Percentiles rank a stretch among this genome's conserved stretches.
phyloP scores from a whole-genome alignment of 2,888 invertebrate species.

The Chirona hameri region DNA sequence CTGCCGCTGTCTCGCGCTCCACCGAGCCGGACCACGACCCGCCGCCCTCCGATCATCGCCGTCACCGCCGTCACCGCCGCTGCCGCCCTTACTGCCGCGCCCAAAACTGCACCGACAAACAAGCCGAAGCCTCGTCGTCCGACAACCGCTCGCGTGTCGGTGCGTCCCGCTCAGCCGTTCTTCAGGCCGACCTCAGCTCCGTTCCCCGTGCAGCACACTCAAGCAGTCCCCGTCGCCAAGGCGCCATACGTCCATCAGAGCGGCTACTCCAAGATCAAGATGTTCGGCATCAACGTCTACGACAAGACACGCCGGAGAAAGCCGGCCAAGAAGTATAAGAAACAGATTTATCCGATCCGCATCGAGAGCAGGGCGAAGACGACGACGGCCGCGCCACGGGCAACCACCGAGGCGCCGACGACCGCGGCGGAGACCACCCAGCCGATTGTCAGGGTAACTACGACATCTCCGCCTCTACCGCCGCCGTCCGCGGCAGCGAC shows the following conservation, averaged over 20 bases:
- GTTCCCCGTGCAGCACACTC: background rate
- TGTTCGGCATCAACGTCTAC: constrained; percentile 1
- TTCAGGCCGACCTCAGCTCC: background rate
- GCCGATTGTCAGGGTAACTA: background rate
- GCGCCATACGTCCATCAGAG: constrained; percentile 11
- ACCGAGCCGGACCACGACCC: background rate
- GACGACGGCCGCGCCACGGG: background rate
- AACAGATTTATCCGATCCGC: background rate
- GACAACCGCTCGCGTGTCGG: background rate
- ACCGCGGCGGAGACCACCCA: background rate
- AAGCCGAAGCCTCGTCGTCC: too few species aligned
- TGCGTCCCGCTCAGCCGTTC: background rate
- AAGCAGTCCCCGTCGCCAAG: background rate
- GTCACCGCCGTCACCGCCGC: background rate
- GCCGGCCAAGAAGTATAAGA: background rate
- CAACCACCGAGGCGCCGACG: background rate
- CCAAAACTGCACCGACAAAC: background rate
- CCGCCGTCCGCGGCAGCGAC: background rate
- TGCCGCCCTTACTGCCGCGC: background rate
- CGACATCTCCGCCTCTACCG: background rate
- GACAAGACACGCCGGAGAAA: background rate
- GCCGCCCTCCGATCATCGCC: background rate
- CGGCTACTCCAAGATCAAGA: constrained; percentile 8
- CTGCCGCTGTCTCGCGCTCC: background rate
- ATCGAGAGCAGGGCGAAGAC: background rate